Evolutionary conservation across 2,797 vertebrate genomes (phyloP).

Genomic region (Lepilemur septentrionalis): DNA sequence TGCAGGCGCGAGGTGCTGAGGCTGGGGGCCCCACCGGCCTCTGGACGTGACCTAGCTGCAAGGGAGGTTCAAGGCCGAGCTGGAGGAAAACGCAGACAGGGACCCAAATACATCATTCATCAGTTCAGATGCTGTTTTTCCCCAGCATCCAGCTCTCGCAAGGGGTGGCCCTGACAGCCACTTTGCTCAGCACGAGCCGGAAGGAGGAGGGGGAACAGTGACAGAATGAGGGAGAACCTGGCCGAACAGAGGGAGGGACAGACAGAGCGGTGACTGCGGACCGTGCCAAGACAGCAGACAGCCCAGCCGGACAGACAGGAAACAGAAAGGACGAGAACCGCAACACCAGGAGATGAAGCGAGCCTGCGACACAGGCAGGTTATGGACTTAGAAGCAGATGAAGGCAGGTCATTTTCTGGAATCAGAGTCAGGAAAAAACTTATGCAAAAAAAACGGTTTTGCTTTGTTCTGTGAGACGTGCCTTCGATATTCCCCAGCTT

Average conservation of each 20-base stretch:
- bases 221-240: slow-evolving; percentile 18
- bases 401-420: slow-evolving; percentile 11
- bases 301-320: neutral
- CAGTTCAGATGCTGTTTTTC: neutral
- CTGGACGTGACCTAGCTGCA: neutral
- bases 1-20: neutral
- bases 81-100: neutral
- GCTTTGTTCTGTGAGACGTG: neutral
- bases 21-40: neutral
- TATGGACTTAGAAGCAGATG: neutral
- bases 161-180: slow-evolving; percentile 30
- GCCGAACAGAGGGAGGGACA: slow-evolving; percentile 40
- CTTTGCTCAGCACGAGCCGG: neutral
- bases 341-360: neutral
- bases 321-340: neutral
- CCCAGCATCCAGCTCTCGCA: neutral
- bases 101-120: neutral
- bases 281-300: neutral
- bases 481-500: neutral
- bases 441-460: neutral
- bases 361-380: neutral
- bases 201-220: neutral
- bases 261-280: neutral
- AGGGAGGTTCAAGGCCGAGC: neutral
- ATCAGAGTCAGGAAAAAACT: neutral